These are phyloP conservation scores for Megalurothrips usitatus DNA, from an alignment of 2,888 invertebrate species.

Conservation along the genomic window DNA sequence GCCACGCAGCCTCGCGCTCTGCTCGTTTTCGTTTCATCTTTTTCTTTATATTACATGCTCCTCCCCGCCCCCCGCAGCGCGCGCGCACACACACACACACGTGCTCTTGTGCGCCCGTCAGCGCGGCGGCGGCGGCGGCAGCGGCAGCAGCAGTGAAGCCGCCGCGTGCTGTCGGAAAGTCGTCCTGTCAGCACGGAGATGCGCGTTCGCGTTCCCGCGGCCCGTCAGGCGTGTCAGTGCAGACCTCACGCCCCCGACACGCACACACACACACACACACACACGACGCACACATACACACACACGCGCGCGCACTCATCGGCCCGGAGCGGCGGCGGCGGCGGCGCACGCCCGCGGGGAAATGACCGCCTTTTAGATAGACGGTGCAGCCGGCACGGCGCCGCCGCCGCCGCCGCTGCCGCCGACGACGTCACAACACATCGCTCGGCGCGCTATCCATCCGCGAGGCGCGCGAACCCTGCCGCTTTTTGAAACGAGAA, in stretches of 20 bases:
- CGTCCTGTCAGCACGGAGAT: neutral
- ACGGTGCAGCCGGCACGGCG: no score
- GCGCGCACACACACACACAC: neutral
- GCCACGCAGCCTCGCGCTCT: neutral
- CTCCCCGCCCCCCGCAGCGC: neutral
- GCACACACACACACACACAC: no score
- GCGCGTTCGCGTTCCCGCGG: slow-evolving; percentile 1
- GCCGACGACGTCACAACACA: neutral
- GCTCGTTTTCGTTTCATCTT: no score
- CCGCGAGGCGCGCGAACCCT: neutral
- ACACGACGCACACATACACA: no score
- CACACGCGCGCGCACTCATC: no score
- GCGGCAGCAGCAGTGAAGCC: no score
- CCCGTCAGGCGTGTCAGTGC: neutral
- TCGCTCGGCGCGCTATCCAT: neutral
- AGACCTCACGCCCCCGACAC: no score
- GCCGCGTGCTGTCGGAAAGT: neutral
- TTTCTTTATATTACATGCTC: neutral
- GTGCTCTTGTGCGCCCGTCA: neutral
- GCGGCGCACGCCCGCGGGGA: no score
- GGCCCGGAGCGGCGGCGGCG: no score
- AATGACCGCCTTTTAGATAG: no score
- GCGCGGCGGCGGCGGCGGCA: neutral
- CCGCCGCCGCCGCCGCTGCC: neutral
- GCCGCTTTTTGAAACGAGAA: no score